Evolutionary conservation across 2,797 vertebrate genomes (phyloP), one percentile per base, ranked within the genome.

Genomic region (Bryconaethiops microstoma): DNA sequence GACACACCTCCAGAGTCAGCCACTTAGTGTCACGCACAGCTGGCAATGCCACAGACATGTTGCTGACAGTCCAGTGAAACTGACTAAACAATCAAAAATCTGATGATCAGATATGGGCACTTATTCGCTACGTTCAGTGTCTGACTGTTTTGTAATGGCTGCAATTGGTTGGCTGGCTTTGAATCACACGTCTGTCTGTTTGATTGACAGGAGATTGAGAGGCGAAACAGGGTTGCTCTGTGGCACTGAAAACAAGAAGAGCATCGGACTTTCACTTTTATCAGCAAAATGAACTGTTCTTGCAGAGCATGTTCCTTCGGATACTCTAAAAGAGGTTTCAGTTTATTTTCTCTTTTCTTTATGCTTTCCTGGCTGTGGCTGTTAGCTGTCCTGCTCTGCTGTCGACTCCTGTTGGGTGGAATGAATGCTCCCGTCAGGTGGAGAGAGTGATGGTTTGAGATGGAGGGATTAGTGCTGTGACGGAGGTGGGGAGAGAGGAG

Each of bases 1-100:
- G 96, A 93, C 98, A 99, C 85, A 99, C 98, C 93, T 99, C 98
- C 85, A 99, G 92, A 0, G 98, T 99, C 90, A 99, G 96, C 98
- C 98, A 99, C 90, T 99, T 99, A 83, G 98, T 99, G 88, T 99
- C 98, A 95, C 98, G 96, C 50, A 98, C 95, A 0, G 96, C 95
- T 88, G 97, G 94, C 89, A 98, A 79, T 35, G 81, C 81, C 52
- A 82, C 76, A 69, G 81, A 82, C 81, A 82, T 82, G 59, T 74
- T 73, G 76, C 72, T 79, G 81, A 75, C 71, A 48, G 71, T 39
- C 76, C 71, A 69, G 55, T 54, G n/a, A 69, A 69, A 48, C n/a
- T 40, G 71, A 70, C 71, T 55, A 68, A 63, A 78, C 16, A 74
- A 74, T 60, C 5, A 68, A 12, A 69, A 64, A 82, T 76, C 65